Evolutionary conservation across 2,113 vertebrate genomes (phyloP).

Genomic region (Zosterops lateralis): DNA sequence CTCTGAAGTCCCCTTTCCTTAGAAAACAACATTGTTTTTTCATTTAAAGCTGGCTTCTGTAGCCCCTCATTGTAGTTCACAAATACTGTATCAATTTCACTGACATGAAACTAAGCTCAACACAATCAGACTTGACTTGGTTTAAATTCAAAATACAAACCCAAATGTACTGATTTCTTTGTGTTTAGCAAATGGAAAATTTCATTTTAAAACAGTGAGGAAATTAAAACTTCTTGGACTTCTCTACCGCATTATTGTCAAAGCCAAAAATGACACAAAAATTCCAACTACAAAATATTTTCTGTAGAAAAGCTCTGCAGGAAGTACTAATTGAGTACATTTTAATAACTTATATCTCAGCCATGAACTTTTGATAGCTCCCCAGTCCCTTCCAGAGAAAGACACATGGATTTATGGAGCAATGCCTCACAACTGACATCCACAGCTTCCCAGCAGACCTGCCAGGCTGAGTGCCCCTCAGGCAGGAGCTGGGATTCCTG

Average conservation of each 20-base stretch:
- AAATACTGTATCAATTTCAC: background rate
- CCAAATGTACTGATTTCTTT: background rate
- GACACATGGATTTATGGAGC: background rate
- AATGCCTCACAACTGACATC: background rate
- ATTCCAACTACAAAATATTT: background rate
- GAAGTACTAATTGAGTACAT: background rate
- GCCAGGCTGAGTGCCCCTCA: rapidly evolving
- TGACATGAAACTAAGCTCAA: background rate
- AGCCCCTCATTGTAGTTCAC: background rate
- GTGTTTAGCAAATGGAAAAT: background rate
- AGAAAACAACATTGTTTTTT: background rate
- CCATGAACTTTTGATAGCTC: background rate
- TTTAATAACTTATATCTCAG: background rate
- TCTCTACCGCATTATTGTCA: background rate
- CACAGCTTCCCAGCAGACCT: background rate
- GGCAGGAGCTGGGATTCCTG: background rate
- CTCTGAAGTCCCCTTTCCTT: background rate
- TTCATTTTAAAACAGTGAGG: background rate
- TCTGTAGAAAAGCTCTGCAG: background rate
- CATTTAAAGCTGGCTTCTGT: background rate
- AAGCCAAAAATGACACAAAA: background rate
- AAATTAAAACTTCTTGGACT: background rate
- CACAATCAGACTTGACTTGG: background rate
- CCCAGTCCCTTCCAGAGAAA: background rate
- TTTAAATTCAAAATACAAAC: background rate